A percentile compares a stretch with the other conserved stretches of the same genome.
phyloP scores from a whole-genome alignment of 2,888 invertebrate genomes.

The Troglohyphantes excavatus region DNA sequence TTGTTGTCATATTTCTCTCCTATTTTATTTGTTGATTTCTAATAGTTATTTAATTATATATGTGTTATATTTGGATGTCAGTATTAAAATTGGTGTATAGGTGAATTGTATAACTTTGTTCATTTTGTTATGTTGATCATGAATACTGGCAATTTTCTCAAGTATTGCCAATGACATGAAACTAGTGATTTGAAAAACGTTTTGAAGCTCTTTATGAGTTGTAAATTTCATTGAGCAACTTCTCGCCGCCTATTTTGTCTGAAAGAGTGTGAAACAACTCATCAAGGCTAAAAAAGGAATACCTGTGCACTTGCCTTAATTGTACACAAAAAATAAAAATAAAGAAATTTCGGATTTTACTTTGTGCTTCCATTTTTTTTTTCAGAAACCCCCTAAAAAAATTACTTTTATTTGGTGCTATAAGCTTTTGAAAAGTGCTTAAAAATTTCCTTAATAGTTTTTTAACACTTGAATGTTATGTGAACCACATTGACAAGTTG shows the following conservation, averaged over 20 bases:
- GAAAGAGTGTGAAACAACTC: not conserved
- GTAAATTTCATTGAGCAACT: not conserved
- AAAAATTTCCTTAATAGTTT: too few relatives aligned
- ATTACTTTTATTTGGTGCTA: too few relatives aligned
- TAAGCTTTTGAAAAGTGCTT: too few relatives aligned
- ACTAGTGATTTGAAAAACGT: too few relatives aligned
- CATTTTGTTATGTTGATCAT: not conserved
- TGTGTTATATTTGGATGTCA: not conserved
- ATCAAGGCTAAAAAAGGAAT: not conserved
- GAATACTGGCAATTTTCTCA: too few relatives aligned
- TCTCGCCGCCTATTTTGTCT: not conserved
- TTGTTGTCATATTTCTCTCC: too few relatives aligned
- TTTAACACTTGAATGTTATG: too few relatives aligned
- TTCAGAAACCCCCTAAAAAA: too few relatives aligned
- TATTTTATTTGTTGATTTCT: too few relatives aligned
- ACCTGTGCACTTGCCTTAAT: not conserved
- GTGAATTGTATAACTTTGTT: not conserved
- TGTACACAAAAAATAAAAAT: not conserved
- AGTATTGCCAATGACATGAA: too few relatives aligned
- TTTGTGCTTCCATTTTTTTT: not conserved
- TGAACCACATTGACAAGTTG: too few relatives aligned
- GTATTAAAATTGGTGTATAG: not conserved
- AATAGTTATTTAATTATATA: not conserved
- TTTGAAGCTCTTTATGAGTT: not conserved
- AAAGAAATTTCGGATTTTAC: not conserved